Percentiles rank a stretch among this genome's conserved stretches.
Evolutionary conservation across 2,113 vertebrate genomes (phyloP).

Genomic region (Thermophis baileyi): DNA sequence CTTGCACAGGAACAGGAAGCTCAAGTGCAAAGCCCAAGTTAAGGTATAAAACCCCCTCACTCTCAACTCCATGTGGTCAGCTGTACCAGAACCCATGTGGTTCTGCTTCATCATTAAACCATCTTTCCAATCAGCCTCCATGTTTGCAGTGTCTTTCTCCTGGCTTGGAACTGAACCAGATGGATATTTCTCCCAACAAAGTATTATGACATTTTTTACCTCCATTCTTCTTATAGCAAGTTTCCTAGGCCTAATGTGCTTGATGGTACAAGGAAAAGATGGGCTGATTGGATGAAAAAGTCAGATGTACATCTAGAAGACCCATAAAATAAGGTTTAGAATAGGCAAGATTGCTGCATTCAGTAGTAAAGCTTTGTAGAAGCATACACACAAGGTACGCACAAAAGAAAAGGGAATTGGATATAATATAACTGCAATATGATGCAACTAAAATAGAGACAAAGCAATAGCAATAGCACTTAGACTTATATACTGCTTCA

Average conservation of each 20-base stretch:
- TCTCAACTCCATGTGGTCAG: too few species aligned
- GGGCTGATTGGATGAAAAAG: neutral
- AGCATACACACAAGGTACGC: neutral
- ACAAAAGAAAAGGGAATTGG: neutral
- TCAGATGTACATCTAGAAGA: neutral
- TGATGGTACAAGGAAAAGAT: neutral
- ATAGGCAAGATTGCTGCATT: neutral
- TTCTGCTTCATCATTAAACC: too few species aligned
- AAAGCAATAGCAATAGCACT: too few species aligned
- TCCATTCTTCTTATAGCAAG: neutral
- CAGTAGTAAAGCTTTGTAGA: neutral
- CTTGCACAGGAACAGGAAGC: too few species aligned
- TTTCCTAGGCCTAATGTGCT: neutral
- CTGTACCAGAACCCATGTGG: too few species aligned
- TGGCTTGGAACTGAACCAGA: too few species aligned
- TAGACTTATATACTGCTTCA: too few species aligned
- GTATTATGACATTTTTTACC: neutral
- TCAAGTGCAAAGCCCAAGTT: too few species aligned
- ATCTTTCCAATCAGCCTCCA: too few species aligned
- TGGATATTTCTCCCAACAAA: neutral
- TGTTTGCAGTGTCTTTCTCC: too few species aligned
- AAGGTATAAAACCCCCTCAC: too few species aligned
- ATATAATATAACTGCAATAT: neutral
- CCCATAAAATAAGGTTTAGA: neutral
- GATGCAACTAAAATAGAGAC: neutral